These are phyloP conservation scores for Crotalus helleri DNA, from an alignment of 2,113 vertebrate species.

Conservation along the genomic window DNA sequence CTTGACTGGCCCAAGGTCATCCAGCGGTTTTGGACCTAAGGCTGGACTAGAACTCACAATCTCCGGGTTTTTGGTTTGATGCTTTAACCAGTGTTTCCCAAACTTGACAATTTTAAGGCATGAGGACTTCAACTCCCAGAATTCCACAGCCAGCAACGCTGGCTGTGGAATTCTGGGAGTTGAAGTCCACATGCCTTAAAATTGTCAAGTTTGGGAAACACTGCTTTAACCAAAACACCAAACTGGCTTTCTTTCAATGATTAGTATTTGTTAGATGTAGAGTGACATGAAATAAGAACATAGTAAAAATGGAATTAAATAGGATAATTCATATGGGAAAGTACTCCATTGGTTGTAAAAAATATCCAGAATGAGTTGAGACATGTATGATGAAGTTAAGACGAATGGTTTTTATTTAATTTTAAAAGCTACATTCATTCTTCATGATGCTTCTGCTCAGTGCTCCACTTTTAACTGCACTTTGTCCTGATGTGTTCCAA, in stretches of 20 bases:
- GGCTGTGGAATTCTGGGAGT: too few species aligned
- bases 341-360: not conserved
- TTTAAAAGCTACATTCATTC: not conserved
- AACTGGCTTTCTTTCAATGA: not conserved
- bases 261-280: not conserved
- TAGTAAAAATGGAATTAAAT: not conserved
- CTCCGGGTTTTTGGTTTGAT: not conserved
- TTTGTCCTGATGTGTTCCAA: not conserved
- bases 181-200: too few species aligned
- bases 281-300: not conserved
- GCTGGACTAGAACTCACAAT: not conserved
- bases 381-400: not conserved
- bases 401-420: not conserved
- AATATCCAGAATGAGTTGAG: not conserved
- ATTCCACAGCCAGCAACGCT: too few species aligned
- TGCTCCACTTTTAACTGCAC: not conserved
- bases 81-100: not conserved
- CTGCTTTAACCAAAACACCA: not conserved
- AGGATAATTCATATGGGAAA: not conserved
- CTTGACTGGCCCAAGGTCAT: not conserved
- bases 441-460: not conserved
- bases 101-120: too few species aligned
- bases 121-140: too few species aligned
- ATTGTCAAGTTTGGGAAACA: too few species aligned
- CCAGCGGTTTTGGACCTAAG: not conserved